A percentile compares a stretch with the other conserved stretches of the same genome.
Evolutionary conservation across 2,888 invertebrate genomes (phyloP).

Genomic region (Drosophila buzzatii): DNA sequence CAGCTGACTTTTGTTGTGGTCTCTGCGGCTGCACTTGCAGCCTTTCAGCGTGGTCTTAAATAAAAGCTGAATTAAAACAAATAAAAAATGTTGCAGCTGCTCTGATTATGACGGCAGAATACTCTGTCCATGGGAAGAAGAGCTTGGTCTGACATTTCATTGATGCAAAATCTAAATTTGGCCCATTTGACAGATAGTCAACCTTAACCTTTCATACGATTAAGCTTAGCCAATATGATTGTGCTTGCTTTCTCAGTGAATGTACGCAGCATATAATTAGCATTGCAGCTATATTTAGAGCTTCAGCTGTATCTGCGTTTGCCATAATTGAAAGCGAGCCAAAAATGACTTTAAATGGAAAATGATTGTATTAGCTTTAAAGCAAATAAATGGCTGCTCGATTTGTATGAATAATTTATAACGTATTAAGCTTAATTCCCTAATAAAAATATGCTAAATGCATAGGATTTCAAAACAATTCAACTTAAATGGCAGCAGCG

Average conservation of each 20-base stretch:
- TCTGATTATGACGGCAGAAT: neutral
- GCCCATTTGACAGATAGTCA: neutral
- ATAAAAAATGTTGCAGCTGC: neutral
- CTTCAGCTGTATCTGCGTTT: neutral
- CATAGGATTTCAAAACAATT: neutral
- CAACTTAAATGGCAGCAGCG: slow-evolving; percentile 9
- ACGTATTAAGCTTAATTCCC: neutral
- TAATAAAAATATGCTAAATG: neutral
- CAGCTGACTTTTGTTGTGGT: slow-evolving; percentile 43
- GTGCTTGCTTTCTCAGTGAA: neutral
- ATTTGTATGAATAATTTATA: neutral
- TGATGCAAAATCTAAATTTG: neutral
- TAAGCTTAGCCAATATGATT: neutral
- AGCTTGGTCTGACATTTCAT: neutral
- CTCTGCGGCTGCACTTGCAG: slow-evolving; percentile 38
- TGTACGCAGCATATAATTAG: neutral
- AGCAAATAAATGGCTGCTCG: neutral
- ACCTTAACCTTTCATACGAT: neutral
- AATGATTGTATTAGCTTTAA: slow-evolving; percentile 2
- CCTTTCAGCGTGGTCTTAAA: slow-evolving; percentile 43
- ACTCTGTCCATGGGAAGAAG: neutral
- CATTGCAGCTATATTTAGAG: neutral
- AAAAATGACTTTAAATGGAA: neutral
- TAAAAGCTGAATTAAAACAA: slow-evolving; percentile 43
- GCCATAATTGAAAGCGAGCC: neutral